Percentiles rank a stretch among this genome's conserved stretches.
Evolutionary conservation across 53 echinoderm and acorn worm genomes (phyloP).

Genomic region (Paracentrotus lividus): DNA sequence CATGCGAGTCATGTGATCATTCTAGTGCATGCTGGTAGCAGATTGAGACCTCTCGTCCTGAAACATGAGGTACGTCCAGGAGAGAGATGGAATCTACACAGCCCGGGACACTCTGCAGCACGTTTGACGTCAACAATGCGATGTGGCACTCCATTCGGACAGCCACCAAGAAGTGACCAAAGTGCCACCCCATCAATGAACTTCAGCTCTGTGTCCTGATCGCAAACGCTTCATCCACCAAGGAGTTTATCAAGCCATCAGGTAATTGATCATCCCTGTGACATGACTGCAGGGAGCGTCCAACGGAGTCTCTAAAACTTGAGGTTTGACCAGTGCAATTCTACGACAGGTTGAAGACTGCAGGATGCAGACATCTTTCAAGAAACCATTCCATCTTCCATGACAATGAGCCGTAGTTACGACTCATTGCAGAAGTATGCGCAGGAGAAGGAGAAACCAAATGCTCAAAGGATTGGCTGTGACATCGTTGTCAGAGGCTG

Average conservation of each 20-base stretch:
- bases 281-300: neutral
- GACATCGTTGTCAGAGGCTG: slow-evolving; percentile 43
- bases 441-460: slow-evolving; percentile 21
- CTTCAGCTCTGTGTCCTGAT: slow-evolving; percentile 61
- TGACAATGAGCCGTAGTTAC: slow-evolving; percentile 37
- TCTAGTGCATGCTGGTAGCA: slow-evolving; percentile 4
- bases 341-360: slow-evolving; percentile 38
- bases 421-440: slow-evolving; percentile 45
- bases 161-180: neutral
- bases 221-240: neutral
- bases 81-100: neutral
- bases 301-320: neutral
- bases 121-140: slow-evolving; percentile 60
- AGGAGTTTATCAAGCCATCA: neutral
- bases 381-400: neutral
- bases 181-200: slow-evolving; percentile 10
- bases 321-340: slow-evolving; percentile 10
- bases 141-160: slow-evolving; percentile 27
- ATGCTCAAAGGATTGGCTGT: slow-evolving; percentile 35
- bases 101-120: neutral
- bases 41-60: neutral
- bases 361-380: neutral
- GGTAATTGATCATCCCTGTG: neutral
- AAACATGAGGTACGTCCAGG: neutral
- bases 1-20: slow-evolving; percentile 25